phyloP scores from a whole-genome alignment of 1,140 invertebrate species.

The Anastrepha ludens region DNA sequence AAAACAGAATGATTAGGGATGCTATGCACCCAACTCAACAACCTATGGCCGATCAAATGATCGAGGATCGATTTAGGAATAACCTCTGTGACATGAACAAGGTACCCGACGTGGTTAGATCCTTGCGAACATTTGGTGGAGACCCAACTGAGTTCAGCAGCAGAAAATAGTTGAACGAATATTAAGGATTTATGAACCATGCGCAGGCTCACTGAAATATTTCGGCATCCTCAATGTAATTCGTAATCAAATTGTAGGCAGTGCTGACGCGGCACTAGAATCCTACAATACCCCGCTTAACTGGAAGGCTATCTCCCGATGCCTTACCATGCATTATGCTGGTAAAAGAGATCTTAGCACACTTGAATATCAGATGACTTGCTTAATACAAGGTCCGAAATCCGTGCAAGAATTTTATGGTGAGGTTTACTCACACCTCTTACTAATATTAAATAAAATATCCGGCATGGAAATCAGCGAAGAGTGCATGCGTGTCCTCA shows the following conservation, averaged over 20 bases:
- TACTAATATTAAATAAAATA: conserved; percentile 60
- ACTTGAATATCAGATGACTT: conserved; percentile 60
- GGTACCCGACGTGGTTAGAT: conserved; percentile 40
- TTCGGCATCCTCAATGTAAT: conserved; percentile 52
- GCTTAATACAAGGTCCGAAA: conserved; percentile 39
- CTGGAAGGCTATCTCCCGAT: conserved; percentile 56
- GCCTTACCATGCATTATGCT: conserved; percentile 58
- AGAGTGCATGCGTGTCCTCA: conserved; percentile 53
- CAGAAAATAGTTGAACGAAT: conserved; percentile 44
- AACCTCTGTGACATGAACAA: conserved; percentile 27
- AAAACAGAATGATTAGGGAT: not conserved
- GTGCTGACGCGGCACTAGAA: conserved; percentile 57
- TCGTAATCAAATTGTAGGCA: conserved; percentile 57
- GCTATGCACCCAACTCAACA: not conserved
- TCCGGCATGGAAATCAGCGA: conserved; percentile 54
- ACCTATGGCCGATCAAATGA: conserved; percentile 15
- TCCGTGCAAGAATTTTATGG: conserved; percentile 59
- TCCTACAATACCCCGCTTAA: conserved; percentile 59
- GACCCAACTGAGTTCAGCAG: conserved; percentile 39
- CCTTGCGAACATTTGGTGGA: conserved; percentile 35
- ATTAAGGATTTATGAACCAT: conserved; percentile 37
- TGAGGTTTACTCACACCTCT: conserved; percentile 58
- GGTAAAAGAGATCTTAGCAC: conserved; percentile 58
- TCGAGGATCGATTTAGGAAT: conserved; percentile 14
- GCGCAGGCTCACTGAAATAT: conserved; percentile 36